Evolutionary conservation across 2,888 invertebrate species (phyloP).

Genomic region (Rotaria sp.): DNA sequence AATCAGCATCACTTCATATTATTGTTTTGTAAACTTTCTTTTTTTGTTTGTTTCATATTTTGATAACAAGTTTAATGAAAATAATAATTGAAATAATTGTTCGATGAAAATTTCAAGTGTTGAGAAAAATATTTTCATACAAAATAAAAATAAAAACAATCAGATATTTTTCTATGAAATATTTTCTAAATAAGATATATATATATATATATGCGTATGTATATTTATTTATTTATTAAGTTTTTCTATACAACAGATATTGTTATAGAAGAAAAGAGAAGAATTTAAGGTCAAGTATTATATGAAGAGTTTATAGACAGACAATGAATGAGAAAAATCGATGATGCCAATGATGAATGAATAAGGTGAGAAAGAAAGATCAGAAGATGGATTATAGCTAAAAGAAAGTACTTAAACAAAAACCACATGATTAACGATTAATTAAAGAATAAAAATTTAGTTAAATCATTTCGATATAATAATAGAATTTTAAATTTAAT

Average conservation of each 20-base stretch:
- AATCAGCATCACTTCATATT: background rate
- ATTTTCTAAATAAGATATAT: background rate
- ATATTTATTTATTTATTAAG: background rate
- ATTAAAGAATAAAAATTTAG: background rate
- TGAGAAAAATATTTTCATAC: background rate
- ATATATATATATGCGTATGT: no score
- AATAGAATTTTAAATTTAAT: background rate
- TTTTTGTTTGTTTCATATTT: background rate
- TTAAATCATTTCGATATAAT: background rate
- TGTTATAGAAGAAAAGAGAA: background rate
- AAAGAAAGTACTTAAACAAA: background rate
- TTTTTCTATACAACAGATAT: background rate
- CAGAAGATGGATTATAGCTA: background rate
- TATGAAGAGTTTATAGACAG: background rate
- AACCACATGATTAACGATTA: background rate
- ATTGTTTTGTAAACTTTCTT: background rate
- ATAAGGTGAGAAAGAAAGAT: conserved; percentile 15
- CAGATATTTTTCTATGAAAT: background rate
- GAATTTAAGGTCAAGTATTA: background rate
- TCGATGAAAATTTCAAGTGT: background rate
- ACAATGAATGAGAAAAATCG: background rate
- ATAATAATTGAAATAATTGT: background rate
- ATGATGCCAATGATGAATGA: background rate
- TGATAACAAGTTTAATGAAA: background rate
- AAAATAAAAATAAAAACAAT: background rate